Evolutionary conservation across 2,113 vertebrate species (phyloP), one percentile per base, ranked within the genome.

Genomic region (Grammomys surdaster): DNA sequence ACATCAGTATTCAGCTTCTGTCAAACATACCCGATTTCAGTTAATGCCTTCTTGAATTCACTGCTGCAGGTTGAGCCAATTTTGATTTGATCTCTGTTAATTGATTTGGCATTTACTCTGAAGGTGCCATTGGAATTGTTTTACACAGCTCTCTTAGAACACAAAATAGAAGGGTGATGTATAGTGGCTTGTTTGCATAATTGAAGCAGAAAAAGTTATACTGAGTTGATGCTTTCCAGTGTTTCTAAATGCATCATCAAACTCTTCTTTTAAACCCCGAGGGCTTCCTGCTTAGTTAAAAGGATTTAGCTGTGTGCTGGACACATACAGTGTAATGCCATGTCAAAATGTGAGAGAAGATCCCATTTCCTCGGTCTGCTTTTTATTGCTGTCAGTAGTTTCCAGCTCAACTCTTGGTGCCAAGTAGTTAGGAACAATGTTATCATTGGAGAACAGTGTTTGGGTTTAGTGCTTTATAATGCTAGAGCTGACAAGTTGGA

Each of bases 341-440:
- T 24, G 60, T 88, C 5, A 51, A 93, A 96, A 95, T 94, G 87
- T 0, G 2, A 36, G 67, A 89, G 22, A 69, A 54, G 58, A 94
- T 90, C 48, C 67, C 28, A 65, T 95, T 96, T 87, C 20, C 94
- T 92, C 72, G 40, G 76, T 63, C 69, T 92, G 95, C 70, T 40
- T 93, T 95, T 93, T 90, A 77, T 63, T 96, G 63, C 88, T 63
- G 36, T 89, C 54, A 26, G 58, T 88, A 54, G 33, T 95, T 91
- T 97, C 85, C 72, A 94, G 54, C 60, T 13, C 46, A 43, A 92
- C 31, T 95, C 67, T 54, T 89, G 81, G 73, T 93, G 86, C 96
- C 96, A 96, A 95, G 81, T 48, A 92, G 67, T 88, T 96, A 89
- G 82, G 82, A 86, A 97, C 92, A 97, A 96, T 97, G 96, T 96